Evolutionary conservation across 2,113 vertebrate genomes (phyloP), one percentile per base, ranked within the genome.

Genomic region (Lamprologus ornatipinnis): DNA sequence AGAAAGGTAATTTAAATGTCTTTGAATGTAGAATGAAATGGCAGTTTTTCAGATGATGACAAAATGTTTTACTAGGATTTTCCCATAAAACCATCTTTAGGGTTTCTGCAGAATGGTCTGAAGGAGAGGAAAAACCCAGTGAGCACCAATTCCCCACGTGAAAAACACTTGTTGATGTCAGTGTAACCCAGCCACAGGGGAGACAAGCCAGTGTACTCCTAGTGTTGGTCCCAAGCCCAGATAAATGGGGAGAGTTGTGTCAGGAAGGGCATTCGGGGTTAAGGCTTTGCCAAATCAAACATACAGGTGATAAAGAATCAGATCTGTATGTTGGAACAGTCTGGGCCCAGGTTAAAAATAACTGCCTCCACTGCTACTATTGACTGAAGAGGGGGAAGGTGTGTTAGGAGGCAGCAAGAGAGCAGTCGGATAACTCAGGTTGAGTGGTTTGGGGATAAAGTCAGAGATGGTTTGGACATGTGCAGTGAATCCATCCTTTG

Each of bases 131-230:
- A 26, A 26, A 45, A 15, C 35, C 37, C 37, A 42, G 37, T 45
- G 37, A 73, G 21, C 0, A 26, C 13, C 21, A 73, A 15, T 45
- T 73, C 8, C 40, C n/a, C 40, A 26, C 0, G 1, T 26, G 37
- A 26, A 73, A 73, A 73, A 45, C 13, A 23, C 37, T 2, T 70
- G 65, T 70, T 45, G 65, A 15, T 42, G 65, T 37, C 13, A 45
- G 21, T 26, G 5, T 23, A 70, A 70, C n/a, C 65, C 35, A 42
- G 35, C 35, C 35, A 42, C 65, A 14, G 35, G n/a, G 65, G 35
- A 21, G 11, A 40, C 33, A 40, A 68, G 65, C 65, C n/a, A 70
- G n/a, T 70, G 65, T 37, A 37, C 33, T 68, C 19, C 4, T 37
- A 68, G 35, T 70, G 63, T 42, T 70, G 65, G 37, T 42, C 65